A percentile compares a stretch with the other conserved stretches of the same genome.
Conservation (phyloP, 2,797 vertebrate genomes). For the Alcedo quadribrachys region DNA sequence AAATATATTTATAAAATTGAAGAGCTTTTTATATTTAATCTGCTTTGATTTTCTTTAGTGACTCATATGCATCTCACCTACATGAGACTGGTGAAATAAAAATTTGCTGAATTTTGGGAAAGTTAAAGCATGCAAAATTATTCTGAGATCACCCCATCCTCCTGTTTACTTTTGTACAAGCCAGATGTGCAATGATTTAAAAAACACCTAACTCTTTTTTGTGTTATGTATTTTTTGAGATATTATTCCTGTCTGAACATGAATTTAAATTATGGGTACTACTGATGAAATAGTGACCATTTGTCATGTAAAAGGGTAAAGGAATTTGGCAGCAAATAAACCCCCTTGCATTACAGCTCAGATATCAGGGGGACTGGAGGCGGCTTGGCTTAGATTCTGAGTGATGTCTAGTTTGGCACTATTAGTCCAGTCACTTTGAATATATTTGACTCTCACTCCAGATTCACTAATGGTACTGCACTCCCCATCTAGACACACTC, state of each 20-base stretch:
- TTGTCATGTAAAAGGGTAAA: too few species aligned
- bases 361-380: too few species aligned
- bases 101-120: not conserved
- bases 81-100: not conserved
- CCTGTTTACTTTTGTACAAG: not conserved
- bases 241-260: not conserved
- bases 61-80: not conserved
- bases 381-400: too few species aligned
- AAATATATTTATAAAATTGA: not conserved
- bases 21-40: not conserved
- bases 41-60: not conserved
- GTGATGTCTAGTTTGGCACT: too few species aligned
- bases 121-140: not conserved
- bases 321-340: too few species aligned
- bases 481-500: too few species aligned
- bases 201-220: not conserved
- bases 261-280: not conserved
- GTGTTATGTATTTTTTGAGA: not conserved
- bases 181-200: not conserved
- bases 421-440: too few species aligned
- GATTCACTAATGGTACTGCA: too few species aligned
- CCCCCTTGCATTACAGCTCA: too few species aligned
- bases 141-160: not conserved
- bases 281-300: not conserved
- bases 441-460: too few species aligned